Evolutionary conservation across 2,888 invertebrate genomes (phyloP), one percentile per base, ranked within the genome.

Genomic region (Pseudanteris insignis): DNA sequence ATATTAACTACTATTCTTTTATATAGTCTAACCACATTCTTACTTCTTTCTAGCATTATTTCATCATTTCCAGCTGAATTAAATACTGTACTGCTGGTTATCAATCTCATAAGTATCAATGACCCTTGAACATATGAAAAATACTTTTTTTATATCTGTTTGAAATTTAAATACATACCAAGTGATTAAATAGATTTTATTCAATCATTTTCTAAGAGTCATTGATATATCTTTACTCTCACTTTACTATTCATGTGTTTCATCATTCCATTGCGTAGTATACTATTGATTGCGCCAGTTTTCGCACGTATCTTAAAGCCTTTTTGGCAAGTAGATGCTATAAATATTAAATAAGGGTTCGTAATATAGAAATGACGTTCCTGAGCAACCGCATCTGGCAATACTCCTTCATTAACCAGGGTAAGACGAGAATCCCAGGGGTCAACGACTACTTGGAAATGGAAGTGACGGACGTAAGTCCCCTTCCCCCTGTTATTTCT

Each of bases 381-480:
- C 86, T 95, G 83, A 86, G 87, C 82, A 87, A 90, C 83, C 90
- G 91, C 83, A 88, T 93, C 82, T 87, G 87, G 81, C 89, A 90
- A 84, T 96, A 94, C 86, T 87, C 88, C 82, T 91, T 89, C 86
- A 90, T 95, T 85, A 90, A 91, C 85, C 94, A 95, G 86, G 96
- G 96, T 84, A 93, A 92, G 86, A 91, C 90, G 79, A 88, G 90
- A 84, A 95, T 97, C 82, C 94, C 94, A 81, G 92, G 91, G 81
- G 89, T 97, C 83, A 94, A 96, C 86, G 96, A 97, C 85, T 88
- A 85, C 76, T 89, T 89, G 82, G 94, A 95, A 84, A 91, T 93
- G 86, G 86, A 87, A 81, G 83, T 86, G 78, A 92, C 91, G 78
- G 89, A 91, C 84, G 92, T 92, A 91, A 92, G 91, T 90, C 77